Evolutionary conservation across 2,888 invertebrate species (phyloP).

Genomic region (Drosophila anceps): DNA sequence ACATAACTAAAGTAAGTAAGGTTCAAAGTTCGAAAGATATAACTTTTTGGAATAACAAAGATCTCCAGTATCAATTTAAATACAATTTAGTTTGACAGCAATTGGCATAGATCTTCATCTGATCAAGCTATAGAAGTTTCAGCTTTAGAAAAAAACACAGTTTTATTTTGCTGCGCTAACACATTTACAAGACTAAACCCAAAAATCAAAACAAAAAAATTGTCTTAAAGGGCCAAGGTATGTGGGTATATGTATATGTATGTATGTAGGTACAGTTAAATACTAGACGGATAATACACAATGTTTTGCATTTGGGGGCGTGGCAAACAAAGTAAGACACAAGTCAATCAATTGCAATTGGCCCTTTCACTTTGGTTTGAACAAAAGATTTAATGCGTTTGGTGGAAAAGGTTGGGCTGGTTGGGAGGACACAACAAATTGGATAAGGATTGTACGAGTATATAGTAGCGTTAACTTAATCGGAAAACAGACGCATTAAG

Average conservation of each 20-base stretch:
- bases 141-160: constrained; percentile 3
- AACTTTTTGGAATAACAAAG: neutral
- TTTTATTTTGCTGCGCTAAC: constrained; percentile 9
- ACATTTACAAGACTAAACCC: constrained; percentile 45
- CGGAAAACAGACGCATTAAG: constrained; percentile 58
- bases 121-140: neutral
- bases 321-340: constrained; percentile 13
- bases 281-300: constrained; percentile 70
- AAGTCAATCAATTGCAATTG: constrained; percentile 20
- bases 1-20: no score
- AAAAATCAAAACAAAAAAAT: constrained; percentile 25
- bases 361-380: constrained; percentile 15
- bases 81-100: no score
- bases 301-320: constrained; percentile 14
- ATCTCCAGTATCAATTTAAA: neutral
- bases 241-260: constrained; percentile 1
- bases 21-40: neutral
- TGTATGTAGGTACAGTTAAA: constrained; percentile 45
- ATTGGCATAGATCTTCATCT: neutral
- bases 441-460: constrained; percentile 63
- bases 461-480: constrained; percentile 56
- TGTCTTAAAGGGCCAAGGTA: constrained; percentile 20
- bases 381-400: constrained; percentile 13
- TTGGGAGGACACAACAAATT: constrained; percentile 34
- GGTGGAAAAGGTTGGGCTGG: neutral